phyloP scores from a whole-genome alignment of 1,140 invertebrate species.

The Cydia strobilella region DNA sequence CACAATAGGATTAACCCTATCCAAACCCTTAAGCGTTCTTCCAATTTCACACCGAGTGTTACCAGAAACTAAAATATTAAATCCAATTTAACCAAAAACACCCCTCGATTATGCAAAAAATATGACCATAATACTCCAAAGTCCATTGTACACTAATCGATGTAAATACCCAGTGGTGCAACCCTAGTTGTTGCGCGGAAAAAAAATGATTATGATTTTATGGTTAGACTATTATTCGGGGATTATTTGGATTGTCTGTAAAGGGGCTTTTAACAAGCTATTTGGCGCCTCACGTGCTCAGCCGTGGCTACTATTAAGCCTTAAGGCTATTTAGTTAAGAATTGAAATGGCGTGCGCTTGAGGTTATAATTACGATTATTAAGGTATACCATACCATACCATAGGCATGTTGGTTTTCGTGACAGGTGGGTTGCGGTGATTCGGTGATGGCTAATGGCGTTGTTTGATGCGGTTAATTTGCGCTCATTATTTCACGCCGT shows the following conservation, averaged over 20 bases:
- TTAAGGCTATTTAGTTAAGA: background rate
- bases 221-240: constrained; percentile 76
- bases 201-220: constrained; percentile 75
- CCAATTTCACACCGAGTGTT: constrained; percentile 77
- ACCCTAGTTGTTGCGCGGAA: constrained; percentile 63
- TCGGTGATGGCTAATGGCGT: constrained; percentile 37
- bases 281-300: constrained; percentile 73
- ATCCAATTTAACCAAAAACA: constrained; percentile 69
- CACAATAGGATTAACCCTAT: constrained; percentile 63
- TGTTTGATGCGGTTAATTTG: constrained; percentile 38
- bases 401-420: constrained; percentile 60
- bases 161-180: constrained; percentile 51
- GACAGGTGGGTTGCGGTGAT: constrained; percentile 52
- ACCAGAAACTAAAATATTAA: constrained; percentile 76
- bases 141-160: constrained; percentile 68
- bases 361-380: constrained; percentile 64
- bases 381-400: constrained; percentile 43
- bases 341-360: constrained; percentile 40
- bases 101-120: constrained; percentile 75
- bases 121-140: constrained; percentile 73
- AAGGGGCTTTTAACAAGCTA: constrained; percentile 71
- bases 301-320: constrained; percentile 18
- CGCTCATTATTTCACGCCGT: constrained; percentile 35
- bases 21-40: constrained; percentile 68
- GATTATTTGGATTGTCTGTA: constrained; percentile 77